These are phyloP conservation scores for Dermatemys mawii DNA, from an alignment of 2,113 vertebrate species.

Conservation along the genomic window DNA sequence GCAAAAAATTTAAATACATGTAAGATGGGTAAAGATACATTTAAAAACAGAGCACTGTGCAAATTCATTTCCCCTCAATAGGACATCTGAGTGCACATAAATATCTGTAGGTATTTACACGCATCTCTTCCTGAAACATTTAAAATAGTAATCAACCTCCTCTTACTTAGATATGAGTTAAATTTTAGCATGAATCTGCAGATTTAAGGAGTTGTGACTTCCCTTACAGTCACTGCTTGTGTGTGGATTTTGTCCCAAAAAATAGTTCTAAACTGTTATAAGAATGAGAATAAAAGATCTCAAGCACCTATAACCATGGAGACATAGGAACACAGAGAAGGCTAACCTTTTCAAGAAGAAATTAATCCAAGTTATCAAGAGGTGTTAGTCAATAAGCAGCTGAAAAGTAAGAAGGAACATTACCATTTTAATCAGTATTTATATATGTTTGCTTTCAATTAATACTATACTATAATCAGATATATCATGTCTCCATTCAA, in stretches of 20 bases:
- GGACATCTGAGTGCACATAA: too few species aligned
- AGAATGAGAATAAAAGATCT: neutral
- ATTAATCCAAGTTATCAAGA: neutral
- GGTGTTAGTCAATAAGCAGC: neutral
- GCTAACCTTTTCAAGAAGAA: neutral
- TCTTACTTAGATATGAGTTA: too few species aligned
- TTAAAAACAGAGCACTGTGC: neutral
- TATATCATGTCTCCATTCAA: neutral
- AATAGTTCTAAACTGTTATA: neutral
- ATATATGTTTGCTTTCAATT: neutral
- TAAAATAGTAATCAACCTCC: neutral
- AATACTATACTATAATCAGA: neutral
- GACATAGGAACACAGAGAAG: neutral
- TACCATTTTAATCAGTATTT: neutral
- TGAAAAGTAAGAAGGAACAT: neutral
- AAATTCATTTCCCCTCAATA: neutral
- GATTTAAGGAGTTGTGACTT: neutral
- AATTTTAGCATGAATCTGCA: neutral
- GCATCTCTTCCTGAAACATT: neutral
- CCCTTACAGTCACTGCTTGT: neutral
- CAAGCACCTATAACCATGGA: too few species aligned
- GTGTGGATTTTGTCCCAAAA: neutral
- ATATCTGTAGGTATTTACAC: too few species aligned
- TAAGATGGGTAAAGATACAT: too few species aligned
- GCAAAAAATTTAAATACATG: neutral